These are phyloP conservation scores for Pimephales promelas DNA, from an alignment of 2,113 vertebrate genomes.

Conservation along the genomic window DNA sequence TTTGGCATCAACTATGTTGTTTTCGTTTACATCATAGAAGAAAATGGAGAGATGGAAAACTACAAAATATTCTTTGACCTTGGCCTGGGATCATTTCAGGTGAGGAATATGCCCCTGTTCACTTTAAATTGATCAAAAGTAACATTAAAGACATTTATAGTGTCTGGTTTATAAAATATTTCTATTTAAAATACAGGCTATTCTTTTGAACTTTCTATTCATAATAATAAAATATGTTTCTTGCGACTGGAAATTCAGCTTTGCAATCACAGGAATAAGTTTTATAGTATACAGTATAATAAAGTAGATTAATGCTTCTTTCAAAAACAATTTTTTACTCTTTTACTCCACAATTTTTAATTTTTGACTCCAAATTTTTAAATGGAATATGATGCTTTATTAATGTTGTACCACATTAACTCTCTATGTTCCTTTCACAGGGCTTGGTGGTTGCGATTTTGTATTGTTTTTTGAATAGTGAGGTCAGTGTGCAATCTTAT, in stretches of 20 bases:
- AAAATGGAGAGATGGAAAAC: slow-evolving; percentile 65
- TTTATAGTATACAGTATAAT: too few species aligned
- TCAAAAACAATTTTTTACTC: background rate
- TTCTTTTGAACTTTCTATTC: background rate
- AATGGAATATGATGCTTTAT: background rate
- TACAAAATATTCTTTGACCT: slow-evolving; percentile 91
- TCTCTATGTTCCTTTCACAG: slow-evolving; percentile 62
- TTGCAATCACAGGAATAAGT: background rate
- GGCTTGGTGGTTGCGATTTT: slow-evolving; percentile 87
- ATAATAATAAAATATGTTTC: too few species aligned
- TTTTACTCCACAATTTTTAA: background rate
- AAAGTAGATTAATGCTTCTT: background rate
- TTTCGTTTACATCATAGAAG: slow-evolving; percentile 79
- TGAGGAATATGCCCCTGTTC: slow-evolving; percentile 52
- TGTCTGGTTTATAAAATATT: background rate
- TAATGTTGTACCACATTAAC: background rate
- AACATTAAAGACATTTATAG: background rate
- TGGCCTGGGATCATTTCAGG: slow-evolving; percentile 92
- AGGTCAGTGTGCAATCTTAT: slow-evolving; percentile 75
- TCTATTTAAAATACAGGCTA: background rate
- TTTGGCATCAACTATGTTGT: slow-evolving; percentile 91
- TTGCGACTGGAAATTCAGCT: background rate
- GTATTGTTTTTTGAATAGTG: slow-evolving; percentile 92
- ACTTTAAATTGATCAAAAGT: background rate
- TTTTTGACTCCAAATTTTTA: background rate